phyloP scores from a whole-genome alignment of 2,113 vertebrate genomes.

The Leptodactylus fuscus region DNA sequence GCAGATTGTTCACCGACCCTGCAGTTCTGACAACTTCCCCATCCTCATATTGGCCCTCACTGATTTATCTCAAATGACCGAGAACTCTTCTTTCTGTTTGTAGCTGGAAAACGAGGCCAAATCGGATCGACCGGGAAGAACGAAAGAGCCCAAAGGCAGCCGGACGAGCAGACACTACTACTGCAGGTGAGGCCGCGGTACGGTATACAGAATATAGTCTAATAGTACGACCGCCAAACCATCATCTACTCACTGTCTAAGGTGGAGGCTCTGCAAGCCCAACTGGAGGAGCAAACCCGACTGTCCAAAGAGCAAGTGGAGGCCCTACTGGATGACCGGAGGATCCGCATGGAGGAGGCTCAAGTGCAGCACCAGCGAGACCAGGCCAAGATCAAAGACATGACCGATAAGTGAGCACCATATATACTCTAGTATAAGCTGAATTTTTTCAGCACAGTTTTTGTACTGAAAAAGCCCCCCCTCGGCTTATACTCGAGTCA shows the following conservation, averaged over 20 bases:
- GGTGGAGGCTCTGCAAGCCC: slow-evolving; percentile 94
- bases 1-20: too few relatives aligned
- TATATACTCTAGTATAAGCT: too few relatives aligned
- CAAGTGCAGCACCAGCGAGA: slow-evolving; percentile 84
- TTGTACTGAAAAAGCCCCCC: too few relatives aligned
- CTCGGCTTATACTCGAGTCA: too few relatives aligned
- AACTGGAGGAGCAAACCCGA: slow-evolving; percentile 89
- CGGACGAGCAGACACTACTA: slow-evolving; percentile 80
- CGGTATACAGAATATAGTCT: too few relatives aligned
- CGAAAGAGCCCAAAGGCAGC: slow-evolving; percentile 67
- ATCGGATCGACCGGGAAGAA: slow-evolving; percentile 65
- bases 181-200: slow-evolving; percentile 80
- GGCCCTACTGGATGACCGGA: slow-evolving; percentile 85
- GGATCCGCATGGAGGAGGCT: slow-evolving; percentile 84
- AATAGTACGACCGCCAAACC: too few relatives aligned
- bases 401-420: slow-evolving; percentile 82
- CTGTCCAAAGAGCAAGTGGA: slow-evolving; percentile 89
- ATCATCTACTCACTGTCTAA: slow-evolving; percentile 60
- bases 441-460: too few relatives aligned
- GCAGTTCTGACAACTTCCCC: too few relatives aligned
- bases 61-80: too few relatives aligned
- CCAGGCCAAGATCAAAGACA: slow-evolving; percentile 78
- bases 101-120: slow-evolving; percentile 64
- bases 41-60: too few relatives aligned
- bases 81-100: neutral